Base-by-base conservation (phyloP, 1,140 invertebrate genomes). In the Drosophila elegans region DNA sequence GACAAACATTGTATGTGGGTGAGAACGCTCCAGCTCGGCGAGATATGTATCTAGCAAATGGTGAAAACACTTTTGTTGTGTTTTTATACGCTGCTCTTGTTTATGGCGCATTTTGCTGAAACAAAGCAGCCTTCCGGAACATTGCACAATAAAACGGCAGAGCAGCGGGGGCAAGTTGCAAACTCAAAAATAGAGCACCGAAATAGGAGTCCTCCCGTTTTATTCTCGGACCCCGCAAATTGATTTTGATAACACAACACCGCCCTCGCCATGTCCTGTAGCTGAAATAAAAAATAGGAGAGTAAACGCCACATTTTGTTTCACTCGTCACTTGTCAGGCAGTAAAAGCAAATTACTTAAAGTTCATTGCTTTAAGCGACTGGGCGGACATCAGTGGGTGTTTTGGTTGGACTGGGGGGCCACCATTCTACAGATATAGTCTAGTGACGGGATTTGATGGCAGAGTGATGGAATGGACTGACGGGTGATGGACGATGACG, bases 271-370 rank as follows among this genome's bases (percentile, higher is more conserved):
- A 38, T 36, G 25, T 32, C 51, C 67, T 68, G 36, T 44, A 46
- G 27, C 36, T n/a, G 34, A 44, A 60, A 80, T 64, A 75, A 56
- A 80, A 72, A 76, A 76, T 61, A 41, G 25, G n/a, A 76, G 61
- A 64, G 44, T 81, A 72, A 86, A 63, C 63, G 75, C 64, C 79
- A 63, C 74, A 88, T 81, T 86, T 83, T 83, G 82, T 78, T 77
- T 68, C 69, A 76, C 63, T 67, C 72, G 72, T 83, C 79, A 89
- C 84, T 89, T 89, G 84, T 89, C 84, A 89, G 73, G 77, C 80
- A 74, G 79, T 84, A 80, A 89, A 89, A 84, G 66, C 80, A 89
- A 89, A 89, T 89, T 89, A 84, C 84, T 84, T 89, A 78, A 89
- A 89, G 84, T 84, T 89, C 84, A 89, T 89, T 89, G 85, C 85